Evolutionary conservation across 2,113 vertebrate species (phyloP).

Genomic region (Silurus meridionalis): DNA sequence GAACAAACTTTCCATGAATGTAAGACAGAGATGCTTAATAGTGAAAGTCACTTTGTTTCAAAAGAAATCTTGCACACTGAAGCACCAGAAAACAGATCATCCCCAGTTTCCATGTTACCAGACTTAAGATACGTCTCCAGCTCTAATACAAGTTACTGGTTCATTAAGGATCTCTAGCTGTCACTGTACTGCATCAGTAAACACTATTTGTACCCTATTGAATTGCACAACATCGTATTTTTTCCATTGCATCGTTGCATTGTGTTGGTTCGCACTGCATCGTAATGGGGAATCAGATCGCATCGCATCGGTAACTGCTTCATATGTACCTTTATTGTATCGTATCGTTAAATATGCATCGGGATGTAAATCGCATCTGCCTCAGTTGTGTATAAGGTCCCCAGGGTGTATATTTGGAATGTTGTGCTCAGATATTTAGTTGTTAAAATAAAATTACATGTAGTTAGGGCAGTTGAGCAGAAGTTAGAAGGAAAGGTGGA

Average conservation of each 20-base stretch:
- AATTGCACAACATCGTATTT: no score
- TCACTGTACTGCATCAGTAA: no score
- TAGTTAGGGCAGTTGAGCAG: neutral
- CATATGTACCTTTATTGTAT: no score
- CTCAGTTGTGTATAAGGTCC: neutral
- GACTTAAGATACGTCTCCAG: neutral
- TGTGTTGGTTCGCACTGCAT: no score
- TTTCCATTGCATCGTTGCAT: no score
- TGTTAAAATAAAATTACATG: no score
- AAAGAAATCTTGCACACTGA: neutral
- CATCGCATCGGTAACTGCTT: no score
- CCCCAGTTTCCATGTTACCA: neutral
- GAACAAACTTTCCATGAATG: constrained; percentile 10
- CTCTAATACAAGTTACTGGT: neutral
- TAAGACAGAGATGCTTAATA: neutral
- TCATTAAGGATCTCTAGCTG: neutral
- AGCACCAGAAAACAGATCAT: neutral
- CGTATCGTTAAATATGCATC: no score
- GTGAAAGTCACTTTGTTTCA: neutral
- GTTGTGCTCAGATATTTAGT: neutral
- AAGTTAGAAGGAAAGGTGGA: neutral
- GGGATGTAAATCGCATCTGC: no score
- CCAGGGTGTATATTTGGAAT: neutral
- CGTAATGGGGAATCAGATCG: no score
- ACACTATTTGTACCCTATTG: no score